phyloP scores from a whole-genome alignment of 2,888 invertebrate species.

The Tetanocera ferruginea region DNA sequence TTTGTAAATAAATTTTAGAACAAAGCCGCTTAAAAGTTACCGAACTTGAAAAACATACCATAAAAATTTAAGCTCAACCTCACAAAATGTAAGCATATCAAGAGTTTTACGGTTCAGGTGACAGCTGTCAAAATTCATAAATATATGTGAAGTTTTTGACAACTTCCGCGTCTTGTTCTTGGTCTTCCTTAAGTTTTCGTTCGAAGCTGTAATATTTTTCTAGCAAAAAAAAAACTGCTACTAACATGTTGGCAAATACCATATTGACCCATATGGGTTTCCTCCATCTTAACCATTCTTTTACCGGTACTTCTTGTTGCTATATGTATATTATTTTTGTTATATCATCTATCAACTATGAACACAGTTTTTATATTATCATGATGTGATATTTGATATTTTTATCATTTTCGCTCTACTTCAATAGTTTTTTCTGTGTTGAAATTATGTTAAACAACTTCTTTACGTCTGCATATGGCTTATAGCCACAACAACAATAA shows the following conservation, averaged over 20 bases:
- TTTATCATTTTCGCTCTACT: neutral
- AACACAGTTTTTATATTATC: neutral
- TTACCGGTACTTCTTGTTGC: neutral
- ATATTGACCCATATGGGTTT: constrained; percentile 4
- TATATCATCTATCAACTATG: neutral
- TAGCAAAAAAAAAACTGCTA: no score
- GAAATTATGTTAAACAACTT: neutral
- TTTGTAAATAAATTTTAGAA: no score
- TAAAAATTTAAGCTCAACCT: no score
- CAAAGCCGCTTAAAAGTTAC: no score
- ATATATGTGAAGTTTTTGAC: neutral
- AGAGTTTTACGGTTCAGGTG: neutral
- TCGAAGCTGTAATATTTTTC: neutral
- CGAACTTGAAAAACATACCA: no score
- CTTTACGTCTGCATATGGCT: neutral
- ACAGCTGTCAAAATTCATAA: neutral
- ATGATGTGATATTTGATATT: constrained; percentile 19
- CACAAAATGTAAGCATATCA: no score
- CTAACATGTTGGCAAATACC: neutral
- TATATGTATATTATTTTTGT: neutral
- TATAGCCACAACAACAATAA: neutral
- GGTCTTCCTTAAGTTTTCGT: neutral
- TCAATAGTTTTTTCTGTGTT: neutral
- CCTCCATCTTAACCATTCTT: neutral
- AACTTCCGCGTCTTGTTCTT: neutral